phyloP scores from a whole-genome alignment of 1,140 invertebrate genomes.

The Caenorhabditis tropicalis region DNA sequence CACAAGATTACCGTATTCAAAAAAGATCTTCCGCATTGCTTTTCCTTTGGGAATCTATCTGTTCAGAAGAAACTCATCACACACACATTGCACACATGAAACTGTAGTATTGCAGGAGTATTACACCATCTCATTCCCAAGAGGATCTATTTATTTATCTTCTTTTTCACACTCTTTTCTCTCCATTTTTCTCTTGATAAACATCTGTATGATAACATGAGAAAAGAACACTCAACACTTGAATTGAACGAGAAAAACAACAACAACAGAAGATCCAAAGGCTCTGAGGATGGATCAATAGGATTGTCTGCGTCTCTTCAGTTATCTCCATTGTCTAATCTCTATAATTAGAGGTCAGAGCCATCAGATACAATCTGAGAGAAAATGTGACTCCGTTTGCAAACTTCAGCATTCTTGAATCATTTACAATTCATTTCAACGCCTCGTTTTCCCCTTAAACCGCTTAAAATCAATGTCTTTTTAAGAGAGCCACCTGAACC shows the following conservation, averaged over 20 bases:
- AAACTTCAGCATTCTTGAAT: neutral
- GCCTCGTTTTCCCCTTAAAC: neutral
- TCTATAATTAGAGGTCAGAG: neutral
- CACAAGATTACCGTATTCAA: no score
- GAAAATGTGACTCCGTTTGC: no score
- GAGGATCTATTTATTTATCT: neutral
- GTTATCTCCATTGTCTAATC: neutral
- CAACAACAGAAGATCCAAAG: neutral
- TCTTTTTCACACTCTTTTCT: neutral
- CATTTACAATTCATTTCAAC: neutral
- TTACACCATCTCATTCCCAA: constrained; percentile 25
- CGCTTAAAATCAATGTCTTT: constrained; percentile 5
- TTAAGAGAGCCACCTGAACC: constrained; percentile 19
- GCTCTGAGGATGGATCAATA: neutral
- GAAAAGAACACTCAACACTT: neutral
- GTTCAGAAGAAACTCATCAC: no score
- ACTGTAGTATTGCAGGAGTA: neutral
- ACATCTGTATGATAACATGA: neutral
- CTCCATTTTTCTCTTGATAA: neutral
- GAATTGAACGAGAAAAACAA: neutral
- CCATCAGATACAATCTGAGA: no score
- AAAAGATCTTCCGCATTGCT: no score
- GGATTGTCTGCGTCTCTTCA: neutral
- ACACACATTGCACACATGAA: neutral
- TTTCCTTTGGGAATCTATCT: no score